A percentile compares a stretch with the other conserved stretches of the same genome.
Conservation (phyloP, 2,888 invertebrate species). For the Eutolmus rufibarbis region DNA sequence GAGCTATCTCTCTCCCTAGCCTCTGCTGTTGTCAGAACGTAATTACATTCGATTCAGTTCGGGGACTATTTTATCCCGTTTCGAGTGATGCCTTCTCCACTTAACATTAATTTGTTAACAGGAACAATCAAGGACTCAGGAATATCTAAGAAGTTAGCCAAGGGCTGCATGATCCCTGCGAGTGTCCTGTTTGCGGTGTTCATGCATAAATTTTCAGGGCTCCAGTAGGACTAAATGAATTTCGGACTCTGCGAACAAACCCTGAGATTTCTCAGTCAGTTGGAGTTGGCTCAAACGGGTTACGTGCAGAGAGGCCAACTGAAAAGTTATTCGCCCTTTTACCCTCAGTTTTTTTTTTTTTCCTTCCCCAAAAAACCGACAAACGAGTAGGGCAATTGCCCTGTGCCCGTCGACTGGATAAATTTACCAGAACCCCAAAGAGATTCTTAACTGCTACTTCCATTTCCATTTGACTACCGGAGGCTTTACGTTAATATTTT, state of each 20-base stretch:
- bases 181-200: neutral
- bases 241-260: neutral
- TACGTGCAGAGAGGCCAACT: neutral
- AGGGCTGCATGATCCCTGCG: neutral
- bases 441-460: neutral
- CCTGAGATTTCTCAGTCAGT: neutral
- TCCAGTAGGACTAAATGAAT: neutral
- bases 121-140: constrained; percentile 24
- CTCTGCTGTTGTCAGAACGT: constrained; percentile 26
- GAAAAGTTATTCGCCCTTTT: neutral
- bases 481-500: neutral
- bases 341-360: neutral
- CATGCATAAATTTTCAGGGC: neutral
- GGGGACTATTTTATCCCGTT: constrained; percentile 33
- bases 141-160: neutral
- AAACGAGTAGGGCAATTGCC: neutral
- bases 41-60: constrained; percentile 38
- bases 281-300: neutral
- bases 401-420: neutral
- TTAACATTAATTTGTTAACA: constrained; percentile 37
- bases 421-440: neutral
- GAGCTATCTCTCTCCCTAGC: neutral
- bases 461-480: neutral
- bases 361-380: neutral
- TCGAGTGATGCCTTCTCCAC: constrained; percentile 33